A percentile compares a stretch with the other conserved stretches of the same genome.
These are phyloP conservation scores for Baronia brevicornis DNA, from an alignment of 2,888 invertebrate species.

Conservation along the genomic window DNA sequence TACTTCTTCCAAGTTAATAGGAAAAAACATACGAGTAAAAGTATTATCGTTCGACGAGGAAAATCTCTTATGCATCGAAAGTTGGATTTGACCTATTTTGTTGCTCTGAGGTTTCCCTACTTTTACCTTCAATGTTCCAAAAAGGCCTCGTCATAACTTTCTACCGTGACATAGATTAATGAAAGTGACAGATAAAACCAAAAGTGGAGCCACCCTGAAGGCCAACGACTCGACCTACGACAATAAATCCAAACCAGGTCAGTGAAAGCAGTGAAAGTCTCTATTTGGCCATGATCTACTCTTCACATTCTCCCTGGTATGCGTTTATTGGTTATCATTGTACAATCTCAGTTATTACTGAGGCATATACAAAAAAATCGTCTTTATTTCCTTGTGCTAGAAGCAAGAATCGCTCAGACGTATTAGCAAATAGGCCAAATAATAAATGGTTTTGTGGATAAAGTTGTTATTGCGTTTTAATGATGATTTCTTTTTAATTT, in stretches of 20 bases:
- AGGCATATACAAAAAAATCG: conserved; percentile 2
- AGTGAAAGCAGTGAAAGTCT: conserved; percentile 67
- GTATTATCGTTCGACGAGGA: too few species aligned
- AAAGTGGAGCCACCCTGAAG: conserved; percentile 60
- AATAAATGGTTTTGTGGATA: conserved; percentile 26
- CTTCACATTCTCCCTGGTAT: conserved; percentile 52
- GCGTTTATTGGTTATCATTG: conserved; percentile 24
- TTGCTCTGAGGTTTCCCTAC: conserved; percentile 13
- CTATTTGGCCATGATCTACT: conserved; percentile 61
- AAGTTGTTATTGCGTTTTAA: conserved; percentile 35
- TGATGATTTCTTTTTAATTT: conserved; percentile 36
- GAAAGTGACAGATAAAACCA: conserved; percentile 66
- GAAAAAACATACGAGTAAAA: too few species aligned
- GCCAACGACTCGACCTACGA: conserved; percentile 55
- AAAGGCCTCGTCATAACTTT: conserved; percentile 46
- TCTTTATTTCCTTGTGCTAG: conserved; percentile 5
- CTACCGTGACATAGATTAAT: conserved; percentile 42
- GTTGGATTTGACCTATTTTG: conserved; percentile 5
- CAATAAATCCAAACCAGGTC: conserved; percentile 50
- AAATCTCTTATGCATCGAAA: too few species aligned
- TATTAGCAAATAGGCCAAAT: conserved; percentile 5
- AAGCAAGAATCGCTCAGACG: conserved; percentile 7
- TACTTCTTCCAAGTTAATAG: too few species aligned
- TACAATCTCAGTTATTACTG: conserved; percentile 15
- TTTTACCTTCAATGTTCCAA: conserved; percentile 39